Evolutionary conservation across 2,113 vertebrate species (phyloP).

Genomic region (Psittacula cyanocephala): DNA sequence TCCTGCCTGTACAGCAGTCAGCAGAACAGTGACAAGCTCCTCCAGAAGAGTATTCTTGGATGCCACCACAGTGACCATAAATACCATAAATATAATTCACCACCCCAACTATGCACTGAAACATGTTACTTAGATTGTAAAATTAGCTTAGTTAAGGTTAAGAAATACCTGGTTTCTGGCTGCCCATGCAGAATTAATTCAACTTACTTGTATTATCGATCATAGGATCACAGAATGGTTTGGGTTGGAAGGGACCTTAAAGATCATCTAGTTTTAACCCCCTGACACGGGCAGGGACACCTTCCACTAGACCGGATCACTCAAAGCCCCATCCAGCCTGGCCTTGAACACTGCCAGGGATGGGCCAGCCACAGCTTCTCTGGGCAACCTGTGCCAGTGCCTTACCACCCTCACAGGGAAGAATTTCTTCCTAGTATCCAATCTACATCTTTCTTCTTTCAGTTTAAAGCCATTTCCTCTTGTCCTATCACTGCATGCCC

Average conservation of each 20-base stretch:
- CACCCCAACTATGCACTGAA: conserved; percentile 22
- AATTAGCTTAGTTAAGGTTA: neutral
- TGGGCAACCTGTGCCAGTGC: neutral
- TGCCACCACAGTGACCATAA: conserved; percentile 24
- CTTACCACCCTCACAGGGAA: neutral
- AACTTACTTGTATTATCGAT: neutral
- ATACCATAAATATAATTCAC: conserved; percentile 29
- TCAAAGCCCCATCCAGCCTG: neutral
- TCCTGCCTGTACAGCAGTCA: conserved; percentile 22
- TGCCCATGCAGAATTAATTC: neutral
- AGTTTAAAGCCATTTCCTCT: neutral
- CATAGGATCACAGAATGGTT: neutral
- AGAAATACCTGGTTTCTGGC: neutral
- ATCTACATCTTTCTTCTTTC: neutral
- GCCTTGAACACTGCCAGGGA: neutral
- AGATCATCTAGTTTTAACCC: neutral
- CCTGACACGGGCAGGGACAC: neutral
- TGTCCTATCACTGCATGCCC: neutral
- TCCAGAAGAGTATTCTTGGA: conserved; percentile 59
- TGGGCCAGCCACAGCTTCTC: neutral
- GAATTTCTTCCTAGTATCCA: neutral
- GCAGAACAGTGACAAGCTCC: conserved; percentile 44
- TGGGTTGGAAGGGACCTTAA: neutral
- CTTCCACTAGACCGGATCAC: neutral
- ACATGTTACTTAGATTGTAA: neutral